Evolutionary conservation across 2,888 invertebrate genomes (phyloP).

Genomic region (Steinernema hermaphroditum): DNA sequence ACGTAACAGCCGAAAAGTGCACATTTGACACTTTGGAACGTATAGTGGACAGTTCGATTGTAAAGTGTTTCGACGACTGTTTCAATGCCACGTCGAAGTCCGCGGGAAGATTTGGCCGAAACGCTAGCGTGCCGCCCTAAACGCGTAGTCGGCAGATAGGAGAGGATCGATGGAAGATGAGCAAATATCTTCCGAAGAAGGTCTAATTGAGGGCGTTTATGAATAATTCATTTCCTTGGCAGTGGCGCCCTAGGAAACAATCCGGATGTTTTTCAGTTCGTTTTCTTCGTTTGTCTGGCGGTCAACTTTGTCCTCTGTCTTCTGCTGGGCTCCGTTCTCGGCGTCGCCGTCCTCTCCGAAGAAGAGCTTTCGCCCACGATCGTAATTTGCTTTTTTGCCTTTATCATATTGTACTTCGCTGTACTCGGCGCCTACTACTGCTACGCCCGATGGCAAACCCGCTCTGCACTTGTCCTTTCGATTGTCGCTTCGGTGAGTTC

Average conservation of each 20-base stretch:
- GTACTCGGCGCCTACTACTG: not conserved
- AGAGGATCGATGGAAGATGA: not conserved
- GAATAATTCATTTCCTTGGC: not conserved
- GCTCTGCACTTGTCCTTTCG: slow-evolving; percentile 8
- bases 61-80: slow-evolving; percentile 17
- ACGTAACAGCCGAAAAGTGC: not conserved
- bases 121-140: not conserved
- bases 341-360: not conserved
- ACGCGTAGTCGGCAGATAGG: not conserved
- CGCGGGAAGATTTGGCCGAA: slow-evolving; percentile 2
- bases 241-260: too few relatives aligned
- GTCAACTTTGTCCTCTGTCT: not conserved
- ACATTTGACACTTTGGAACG: not conserved
- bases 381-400: not conserved
- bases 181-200: not conserved
- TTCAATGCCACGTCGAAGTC: slow-evolving; percentile 11
- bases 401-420: not conserved
- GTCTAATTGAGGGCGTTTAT: not conserved
- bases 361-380: not conserved
- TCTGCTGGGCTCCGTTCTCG: not conserved
- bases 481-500: not conserved
- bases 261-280: too few relatives aligned
- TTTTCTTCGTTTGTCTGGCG: slow-evolving; percentile 2
- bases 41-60: not conserved
- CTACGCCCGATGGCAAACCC: not conserved